Evolutionary conservation across 2,888 invertebrate genomes (phyloP).

Genomic region (Agrochola litura): DNA sequence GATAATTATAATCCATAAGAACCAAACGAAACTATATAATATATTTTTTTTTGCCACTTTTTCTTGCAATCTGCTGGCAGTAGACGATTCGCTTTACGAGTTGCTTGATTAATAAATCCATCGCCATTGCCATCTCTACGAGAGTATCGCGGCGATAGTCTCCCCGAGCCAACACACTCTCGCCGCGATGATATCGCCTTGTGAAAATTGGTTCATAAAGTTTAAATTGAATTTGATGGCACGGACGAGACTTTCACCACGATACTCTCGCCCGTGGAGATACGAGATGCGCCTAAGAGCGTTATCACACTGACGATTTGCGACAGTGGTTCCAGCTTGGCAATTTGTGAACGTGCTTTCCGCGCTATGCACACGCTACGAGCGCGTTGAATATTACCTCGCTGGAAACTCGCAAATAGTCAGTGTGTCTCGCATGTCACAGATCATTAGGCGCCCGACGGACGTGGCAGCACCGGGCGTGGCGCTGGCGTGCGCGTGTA

Average conservation of each 20-base stretch:
- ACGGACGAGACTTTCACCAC: not conserved
- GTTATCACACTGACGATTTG: not conserved
- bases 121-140: not conserved
- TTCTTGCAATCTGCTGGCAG: too few species aligned
- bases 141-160: too few species aligned
- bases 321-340: not conserved
- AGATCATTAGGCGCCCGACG: slow-evolving; percentile 74
- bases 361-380: not conserved
- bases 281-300: not conserved
- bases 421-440: slow-evolving; percentile 1
- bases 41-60: too few species aligned
- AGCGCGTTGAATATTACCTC: too few species aligned
- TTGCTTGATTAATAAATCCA: not conserved
- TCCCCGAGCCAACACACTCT: not conserved
- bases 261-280: not conserved
- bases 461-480: slow-evolving; percentile 66
- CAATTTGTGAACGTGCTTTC: not conserved
- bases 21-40: too few species aligned
- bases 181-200: not conserved
- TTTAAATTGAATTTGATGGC: not conserved
- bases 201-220: not conserved
- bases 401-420: not conserved
- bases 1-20: too few species aligned
- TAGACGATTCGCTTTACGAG: too few species aligned
- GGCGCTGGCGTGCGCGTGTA: slow-evolving; percentile 63